Conservation (phyloP, 2,797 vertebrate genomes). For the Petrocephalus schoutedeni region DNA sequence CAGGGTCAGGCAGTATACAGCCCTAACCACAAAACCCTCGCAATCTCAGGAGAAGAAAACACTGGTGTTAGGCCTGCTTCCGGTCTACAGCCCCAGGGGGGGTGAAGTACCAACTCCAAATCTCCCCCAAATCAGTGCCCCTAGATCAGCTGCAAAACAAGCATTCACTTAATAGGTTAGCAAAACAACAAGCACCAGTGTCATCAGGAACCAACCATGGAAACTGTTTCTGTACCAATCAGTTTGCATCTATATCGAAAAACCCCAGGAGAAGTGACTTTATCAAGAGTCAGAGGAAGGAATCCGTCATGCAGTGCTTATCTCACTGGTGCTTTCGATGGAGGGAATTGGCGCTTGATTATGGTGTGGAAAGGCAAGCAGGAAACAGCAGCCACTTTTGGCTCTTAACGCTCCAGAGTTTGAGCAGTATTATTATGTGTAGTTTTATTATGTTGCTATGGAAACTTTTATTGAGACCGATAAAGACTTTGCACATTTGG, state of each 20-base stretch:
- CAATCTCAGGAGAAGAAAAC: neutral
- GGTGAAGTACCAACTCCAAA: neutral
- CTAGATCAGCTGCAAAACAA: neutral
- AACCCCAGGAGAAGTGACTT: neutral
- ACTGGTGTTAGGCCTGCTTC: neutral
- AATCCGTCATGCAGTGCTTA: neutral
- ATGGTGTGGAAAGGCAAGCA: neutral
- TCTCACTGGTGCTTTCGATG: neutral
- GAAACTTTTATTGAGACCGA: neutral
- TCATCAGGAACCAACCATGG: neutral
- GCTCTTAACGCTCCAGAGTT: neutral
- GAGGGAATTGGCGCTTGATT: neutral
- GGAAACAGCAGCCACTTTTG: neutral
- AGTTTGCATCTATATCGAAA: neutral
- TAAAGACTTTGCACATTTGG: neutral
- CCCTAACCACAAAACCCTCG: neutral
- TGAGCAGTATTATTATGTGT: neutral
- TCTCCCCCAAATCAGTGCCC: neutral
- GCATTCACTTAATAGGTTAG: neutral
- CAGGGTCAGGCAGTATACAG: neutral
- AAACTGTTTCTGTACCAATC: neutral
- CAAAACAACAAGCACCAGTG: neutral
- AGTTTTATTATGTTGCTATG: neutral
- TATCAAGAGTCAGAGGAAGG: neutral
- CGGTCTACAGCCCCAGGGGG: neutral